phyloP scores from a whole-genome alignment of 2,797 vertebrate genomes.

The Hydrophis major region DNA sequence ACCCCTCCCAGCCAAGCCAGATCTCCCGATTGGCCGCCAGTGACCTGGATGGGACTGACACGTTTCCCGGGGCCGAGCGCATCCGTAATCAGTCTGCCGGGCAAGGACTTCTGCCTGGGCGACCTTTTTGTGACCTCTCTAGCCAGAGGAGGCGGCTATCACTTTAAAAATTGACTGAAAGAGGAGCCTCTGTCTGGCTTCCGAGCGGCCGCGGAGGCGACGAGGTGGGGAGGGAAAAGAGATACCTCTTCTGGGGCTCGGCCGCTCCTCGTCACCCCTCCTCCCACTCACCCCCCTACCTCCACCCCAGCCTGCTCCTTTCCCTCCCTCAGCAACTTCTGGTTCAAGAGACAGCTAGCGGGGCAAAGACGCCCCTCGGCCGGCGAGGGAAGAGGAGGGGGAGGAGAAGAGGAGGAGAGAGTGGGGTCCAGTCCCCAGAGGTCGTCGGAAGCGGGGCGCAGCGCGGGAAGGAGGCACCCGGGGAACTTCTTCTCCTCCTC shows the following conservation, averaged over 20 bases:
- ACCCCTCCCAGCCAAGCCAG: slow-evolving; percentile 44
- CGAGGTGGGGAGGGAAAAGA: neutral
- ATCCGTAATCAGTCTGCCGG: slow-evolving; percentile 73
- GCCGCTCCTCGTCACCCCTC: too few species aligned
- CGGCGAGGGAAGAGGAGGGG: neutral
- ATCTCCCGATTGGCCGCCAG: slow-evolving; percentile 65
- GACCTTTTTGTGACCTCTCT: slow-evolving; percentile 89
- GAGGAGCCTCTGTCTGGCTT: slow-evolving; percentile 76
- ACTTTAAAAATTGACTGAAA: slow-evolving; percentile 84
- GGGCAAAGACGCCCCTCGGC: slow-evolving; percentile 63
- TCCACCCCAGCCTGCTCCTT: slow-evolving; percentile 16
- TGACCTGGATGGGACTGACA: slow-evolving; percentile 54
- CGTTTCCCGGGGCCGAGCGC: slow-evolving; percentile 61
- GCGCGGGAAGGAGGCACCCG: neutral
- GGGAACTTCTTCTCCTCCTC: neutral
- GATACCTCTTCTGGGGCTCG: neutral
- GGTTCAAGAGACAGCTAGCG: slow-evolving; percentile 74
- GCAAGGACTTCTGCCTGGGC: slow-evolving; percentile 71
- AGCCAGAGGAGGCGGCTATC: slow-evolving; percentile 82
- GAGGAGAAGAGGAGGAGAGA: slow-evolving; percentile 1
- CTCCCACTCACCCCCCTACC: too few species aligned
- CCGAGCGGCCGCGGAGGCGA: slow-evolving; percentile 63
- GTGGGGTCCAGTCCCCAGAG: neutral
- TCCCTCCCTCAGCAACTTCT: slow-evolving; percentile 65
- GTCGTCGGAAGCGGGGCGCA: slow-evolving; percentile 11